Percentiles rank a stretch among this genome's conserved stretches.
These are phyloP conservation scores for Sebastes minor DNA, from an alignment of 2,797 vertebrate species.

Conservation along the genomic window DNA sequence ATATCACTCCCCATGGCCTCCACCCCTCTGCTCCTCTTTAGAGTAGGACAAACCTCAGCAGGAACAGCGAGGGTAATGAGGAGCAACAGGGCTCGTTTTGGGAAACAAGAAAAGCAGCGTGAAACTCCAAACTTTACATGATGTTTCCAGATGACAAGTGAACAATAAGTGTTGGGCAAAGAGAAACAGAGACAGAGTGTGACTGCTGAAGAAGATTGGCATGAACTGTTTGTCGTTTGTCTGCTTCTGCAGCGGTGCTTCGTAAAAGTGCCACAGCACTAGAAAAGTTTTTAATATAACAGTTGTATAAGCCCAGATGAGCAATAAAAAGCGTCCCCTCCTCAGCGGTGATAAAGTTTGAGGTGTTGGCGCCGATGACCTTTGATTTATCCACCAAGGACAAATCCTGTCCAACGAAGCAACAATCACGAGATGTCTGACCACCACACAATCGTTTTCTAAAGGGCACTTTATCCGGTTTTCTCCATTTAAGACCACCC, in stretches of 20 bases:
- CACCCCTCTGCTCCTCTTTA: not conserved
- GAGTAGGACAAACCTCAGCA: slow-evolving; percentile 64
- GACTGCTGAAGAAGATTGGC: not conserved
- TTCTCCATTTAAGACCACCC: too few species aligned
- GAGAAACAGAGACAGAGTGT: not conserved
- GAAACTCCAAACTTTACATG: slow-evolving; percentile 19
- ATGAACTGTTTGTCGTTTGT: not conserved
- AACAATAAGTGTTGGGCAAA: not conserved
- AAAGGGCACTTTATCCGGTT: too few species aligned
- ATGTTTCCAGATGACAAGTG: slow-evolving; percentile 5
- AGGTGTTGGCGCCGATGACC: not conserved
- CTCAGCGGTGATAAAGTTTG: not conserved
- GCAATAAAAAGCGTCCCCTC: too few species aligned
- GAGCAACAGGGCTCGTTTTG: slow-evolving; percentile 13
- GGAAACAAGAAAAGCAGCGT: slow-evolving; percentile 27
- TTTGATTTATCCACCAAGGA: not conserved
- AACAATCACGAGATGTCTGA: too few species aligned
- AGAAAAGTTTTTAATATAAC: too few species aligned
- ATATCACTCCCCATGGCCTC: slow-evolving; percentile 22
- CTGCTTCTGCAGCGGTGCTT: not conserved
- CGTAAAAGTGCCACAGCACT: not conserved
- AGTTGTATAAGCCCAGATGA: not conserved
- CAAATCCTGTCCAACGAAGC: too few species aligned
- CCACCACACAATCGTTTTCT: too few species aligned
- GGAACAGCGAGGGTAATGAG: slow-evolving; percentile 45